Conservation (phyloP, 2,797 vertebrate species). For the Sebastes diaconus region DNA sequence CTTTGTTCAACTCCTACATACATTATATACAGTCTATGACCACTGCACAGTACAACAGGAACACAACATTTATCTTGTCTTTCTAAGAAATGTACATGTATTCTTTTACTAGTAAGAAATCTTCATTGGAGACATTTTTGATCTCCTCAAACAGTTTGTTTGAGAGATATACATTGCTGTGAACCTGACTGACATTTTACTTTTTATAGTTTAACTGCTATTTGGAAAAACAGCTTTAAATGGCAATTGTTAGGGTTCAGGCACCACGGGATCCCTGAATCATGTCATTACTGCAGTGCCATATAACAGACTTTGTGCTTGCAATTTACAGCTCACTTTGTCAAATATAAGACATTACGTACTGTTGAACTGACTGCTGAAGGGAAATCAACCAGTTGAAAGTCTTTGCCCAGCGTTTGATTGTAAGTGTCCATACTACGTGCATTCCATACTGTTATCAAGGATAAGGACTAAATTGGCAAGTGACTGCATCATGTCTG, state of each 20-base stretch:
- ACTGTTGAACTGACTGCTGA: not conserved
- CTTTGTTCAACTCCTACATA: too few species aligned
- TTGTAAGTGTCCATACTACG: not conserved
- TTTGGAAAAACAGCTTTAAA: not conserved
- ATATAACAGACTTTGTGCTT: not conserved
- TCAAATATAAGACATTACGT: not conserved
- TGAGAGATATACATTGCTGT: not conserved
- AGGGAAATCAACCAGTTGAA: not conserved
- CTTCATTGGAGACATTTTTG: not conserved
- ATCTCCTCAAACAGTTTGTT: not conserved
- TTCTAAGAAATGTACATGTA: not conserved
- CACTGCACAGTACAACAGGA: not conserved
- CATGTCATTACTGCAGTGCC: conserved; percentile 5
- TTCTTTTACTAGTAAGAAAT: not conserved
- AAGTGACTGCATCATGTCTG: not conserved
- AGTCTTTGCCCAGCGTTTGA: not conserved
- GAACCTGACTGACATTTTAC: not conserved
- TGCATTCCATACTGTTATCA: not conserved
- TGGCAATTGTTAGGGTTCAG: not conserved
- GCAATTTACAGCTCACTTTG: not conserved
- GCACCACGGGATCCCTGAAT: conserved; percentile 6
- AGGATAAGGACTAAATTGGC: not conserved
- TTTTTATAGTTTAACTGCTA: not conserved
- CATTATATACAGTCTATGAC: not conserved
- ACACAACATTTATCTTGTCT: not conserved